Conservation (phyloP, 2,113 vertebrate species). For the Andinoacara biseriatus region DNA sequence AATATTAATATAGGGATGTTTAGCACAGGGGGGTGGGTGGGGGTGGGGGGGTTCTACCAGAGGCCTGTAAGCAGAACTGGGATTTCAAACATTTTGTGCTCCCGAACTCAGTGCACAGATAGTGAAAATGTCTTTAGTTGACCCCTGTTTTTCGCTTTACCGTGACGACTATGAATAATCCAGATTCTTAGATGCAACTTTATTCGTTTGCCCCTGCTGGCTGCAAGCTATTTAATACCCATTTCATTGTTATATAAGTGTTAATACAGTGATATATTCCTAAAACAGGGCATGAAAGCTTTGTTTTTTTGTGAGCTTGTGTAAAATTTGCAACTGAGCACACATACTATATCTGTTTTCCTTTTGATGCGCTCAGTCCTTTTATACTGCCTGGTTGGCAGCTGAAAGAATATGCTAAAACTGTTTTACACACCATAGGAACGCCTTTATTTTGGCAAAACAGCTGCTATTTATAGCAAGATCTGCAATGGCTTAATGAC, state of each 20-base stretch:
- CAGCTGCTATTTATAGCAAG: no score
- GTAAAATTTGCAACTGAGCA: not conserved
- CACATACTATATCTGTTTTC: not conserved
- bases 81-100: not conserved
- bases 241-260: not conserved
- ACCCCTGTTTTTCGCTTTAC: not conserved
- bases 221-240: not conserved
- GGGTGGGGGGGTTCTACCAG: not conserved
- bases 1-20: not conserved
- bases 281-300: not conserved
- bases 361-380: not conserved
- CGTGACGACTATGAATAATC: not conserved
- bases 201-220: not conserved
- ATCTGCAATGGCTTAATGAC: not conserved
- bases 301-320: rapidly evolving
- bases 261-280: not conserved
- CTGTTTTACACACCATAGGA: not conserved
- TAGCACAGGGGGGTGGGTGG: not conserved
- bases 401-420: not conserved
- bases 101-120: rapidly evolving
- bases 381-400: not conserved
- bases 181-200: not conserved
- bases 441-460: not conserved
- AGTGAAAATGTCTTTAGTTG: not conserved
- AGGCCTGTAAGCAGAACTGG: not conserved